phyloP scores from a whole-genome alignment of 2,113 vertebrate genomes.

The Podarcis muralis region DNA sequence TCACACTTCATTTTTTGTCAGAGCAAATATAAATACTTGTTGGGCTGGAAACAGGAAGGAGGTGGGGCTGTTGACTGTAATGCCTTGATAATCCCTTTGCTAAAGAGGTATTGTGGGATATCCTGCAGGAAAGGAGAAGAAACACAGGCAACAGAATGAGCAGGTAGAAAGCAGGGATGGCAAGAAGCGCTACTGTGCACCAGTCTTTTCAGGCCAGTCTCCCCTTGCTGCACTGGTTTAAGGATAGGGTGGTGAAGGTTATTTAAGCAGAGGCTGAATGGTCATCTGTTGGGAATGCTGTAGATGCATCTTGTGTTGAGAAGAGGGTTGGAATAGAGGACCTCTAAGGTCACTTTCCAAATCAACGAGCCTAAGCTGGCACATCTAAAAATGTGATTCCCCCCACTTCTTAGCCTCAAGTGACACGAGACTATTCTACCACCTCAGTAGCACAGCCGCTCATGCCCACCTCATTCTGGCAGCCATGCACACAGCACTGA shows the following conservation, averaged over 20 bases:
- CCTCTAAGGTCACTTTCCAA: too few species aligned
- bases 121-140: not conserved
- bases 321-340: too few species aligned
- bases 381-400: not conserved
- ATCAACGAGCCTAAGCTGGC: not conserved
- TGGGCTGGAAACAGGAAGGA: not conserved
- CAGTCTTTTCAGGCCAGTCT: not conserved
- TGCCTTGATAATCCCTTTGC: accelerated
- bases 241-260: too few species aligned
- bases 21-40: not conserved
- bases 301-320: too few species aligned
- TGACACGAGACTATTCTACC: not conserved
- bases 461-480: too few species aligned
- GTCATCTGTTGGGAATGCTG: too few species aligned
- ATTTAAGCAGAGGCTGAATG: too few species aligned
- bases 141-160: not conserved
- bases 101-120: not conserved
- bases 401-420: not conserved
- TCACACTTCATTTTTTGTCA: not conserved
- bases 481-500: not conserved
- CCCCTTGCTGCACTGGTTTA: too few species aligned
- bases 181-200: not conserved
- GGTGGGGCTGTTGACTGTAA: not conserved
- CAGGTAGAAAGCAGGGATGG: not conserved
- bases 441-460: too few species aligned